These are phyloP conservation scores for Dromas ardeola DNA, from an alignment of 2,113 vertebrate species.

Conservation along the genomic window DNA sequence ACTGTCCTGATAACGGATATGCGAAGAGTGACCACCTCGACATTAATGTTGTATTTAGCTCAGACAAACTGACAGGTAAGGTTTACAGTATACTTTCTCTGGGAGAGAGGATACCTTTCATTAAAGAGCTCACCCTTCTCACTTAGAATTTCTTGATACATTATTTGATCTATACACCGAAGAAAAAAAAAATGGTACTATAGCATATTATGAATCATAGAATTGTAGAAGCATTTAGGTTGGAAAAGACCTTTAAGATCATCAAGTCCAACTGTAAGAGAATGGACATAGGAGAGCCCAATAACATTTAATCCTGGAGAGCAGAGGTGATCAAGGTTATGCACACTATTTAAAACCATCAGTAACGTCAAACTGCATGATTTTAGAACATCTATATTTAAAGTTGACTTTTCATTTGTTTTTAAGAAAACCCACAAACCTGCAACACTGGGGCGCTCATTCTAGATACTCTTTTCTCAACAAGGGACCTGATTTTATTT, in stretches of 20 bases:
- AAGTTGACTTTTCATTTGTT: background rate
- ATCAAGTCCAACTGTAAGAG: background rate
- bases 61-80: conserved; percentile 31
- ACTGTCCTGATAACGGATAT: background rate
- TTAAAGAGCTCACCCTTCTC: conserved; percentile 45
- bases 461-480: background rate
- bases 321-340: background rate
- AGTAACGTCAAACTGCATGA: background rate
- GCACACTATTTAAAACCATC: background rate
- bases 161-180: background rate
- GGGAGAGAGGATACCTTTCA: conserved; percentile 16
- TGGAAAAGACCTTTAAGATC: background rate
- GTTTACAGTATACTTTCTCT: background rate
- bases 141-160: background rate
- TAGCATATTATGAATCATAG: background rate
- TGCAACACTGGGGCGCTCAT: background rate
- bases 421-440: background rate
- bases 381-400: background rate
- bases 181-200: background rate
- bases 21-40: background rate
- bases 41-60: conserved; percentile 10
- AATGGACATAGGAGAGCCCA: background rate
- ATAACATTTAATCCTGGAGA: background rate
- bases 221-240: background rate
- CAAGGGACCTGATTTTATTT: background rate